These are phyloP conservation scores for Ammodytes marinus DNA, from an alignment of 2,113 vertebrate species.

Conservation along the genomic window DNA sequence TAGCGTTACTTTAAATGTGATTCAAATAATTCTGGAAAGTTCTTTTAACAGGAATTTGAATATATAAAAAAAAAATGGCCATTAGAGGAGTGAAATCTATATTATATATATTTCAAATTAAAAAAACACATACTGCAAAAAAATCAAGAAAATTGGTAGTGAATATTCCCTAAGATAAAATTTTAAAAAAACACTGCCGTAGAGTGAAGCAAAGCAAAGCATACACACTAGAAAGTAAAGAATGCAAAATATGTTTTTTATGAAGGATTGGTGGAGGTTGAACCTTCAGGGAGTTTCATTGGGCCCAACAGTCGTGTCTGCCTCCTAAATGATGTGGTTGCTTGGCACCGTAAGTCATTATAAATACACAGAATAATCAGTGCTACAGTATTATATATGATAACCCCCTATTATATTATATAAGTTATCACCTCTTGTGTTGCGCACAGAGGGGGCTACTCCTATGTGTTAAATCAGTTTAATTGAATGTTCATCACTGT, in stretches of 20 bases:
- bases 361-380: background rate
- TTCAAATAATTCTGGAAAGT: background rate
- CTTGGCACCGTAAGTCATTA: background rate
- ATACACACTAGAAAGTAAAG: background rate
- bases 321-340: background rate
- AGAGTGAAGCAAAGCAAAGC: slow-evolving; percentile 4
- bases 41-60: background rate
- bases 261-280: background rate
- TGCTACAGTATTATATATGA: background rate
- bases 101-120: background rate
- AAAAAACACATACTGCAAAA: background rate
- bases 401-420: too few relatives aligned
- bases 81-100: background rate
- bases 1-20: background rate
- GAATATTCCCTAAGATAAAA: background rate
- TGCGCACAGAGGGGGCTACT: background rate
- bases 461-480: background rate
- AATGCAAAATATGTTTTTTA: background rate
- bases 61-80: background rate
- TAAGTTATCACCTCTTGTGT: background rate
- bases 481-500: slow-evolving; percentile 2
- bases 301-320: background rate
- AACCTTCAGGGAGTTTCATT: background rate
- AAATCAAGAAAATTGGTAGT: background rate
- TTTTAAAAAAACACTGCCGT: background rate